These are phyloP conservation scores for Uromys caudimaculatus DNA, from an alignment of 2,797 vertebrate species.

Conservation along the genomic window DNA sequence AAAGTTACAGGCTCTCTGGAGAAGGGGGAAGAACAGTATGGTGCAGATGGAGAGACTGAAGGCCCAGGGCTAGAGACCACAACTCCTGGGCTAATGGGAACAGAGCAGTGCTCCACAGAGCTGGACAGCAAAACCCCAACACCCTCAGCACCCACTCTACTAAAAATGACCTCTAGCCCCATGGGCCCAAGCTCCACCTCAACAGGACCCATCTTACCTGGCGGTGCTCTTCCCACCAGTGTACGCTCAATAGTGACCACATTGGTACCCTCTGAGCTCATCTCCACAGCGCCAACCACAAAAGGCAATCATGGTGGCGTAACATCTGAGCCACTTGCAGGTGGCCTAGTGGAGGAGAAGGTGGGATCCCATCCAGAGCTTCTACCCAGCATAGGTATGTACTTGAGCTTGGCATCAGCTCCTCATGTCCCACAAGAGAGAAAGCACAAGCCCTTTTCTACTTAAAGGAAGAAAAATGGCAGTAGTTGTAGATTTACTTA, in stretches of 20 bases:
- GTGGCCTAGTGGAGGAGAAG: constrained; percentile 83
- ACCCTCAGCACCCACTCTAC: constrained; percentile 79
- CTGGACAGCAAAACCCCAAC: constrained; percentile 84
- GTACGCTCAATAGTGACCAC: constrained; percentile 68
- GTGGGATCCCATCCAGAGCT: constrained; percentile 83
- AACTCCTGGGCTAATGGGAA: constrained; percentile 79
- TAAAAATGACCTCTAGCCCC: constrained; percentile 83
- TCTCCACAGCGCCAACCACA: constrained; percentile 76
- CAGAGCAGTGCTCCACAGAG: constrained; percentile 84
- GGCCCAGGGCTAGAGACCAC: constrained; percentile 83
- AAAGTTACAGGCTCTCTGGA: constrained; percentile 89
- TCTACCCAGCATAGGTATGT: constrained; percentile 87
- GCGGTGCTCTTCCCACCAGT: constrained; percentile 79
- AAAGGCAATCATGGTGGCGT: constrained; percentile 78
- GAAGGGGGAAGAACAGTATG: constrained; percentile 88
- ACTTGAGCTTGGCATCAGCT: constrained; percentile 56
- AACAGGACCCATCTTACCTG: constrained; percentile 76
- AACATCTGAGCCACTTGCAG: constrained; percentile 78
- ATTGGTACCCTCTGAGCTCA: constrained; percentile 81
- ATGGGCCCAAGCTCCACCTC: constrained; percentile 85
- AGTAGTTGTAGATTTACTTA: constrained; percentile 35
- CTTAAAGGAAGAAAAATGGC: constrained; percentile 62
- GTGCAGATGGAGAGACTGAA: constrained; percentile 87
- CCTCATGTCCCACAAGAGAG: constrained; percentile 53
- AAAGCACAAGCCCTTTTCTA: constrained; percentile 67